Evolutionary conservation across 92 coral and sea anemone genomes (phyloP), one percentile per base, ranked within the genome.

Genomic region (Heteractis magnifica): DNA sequence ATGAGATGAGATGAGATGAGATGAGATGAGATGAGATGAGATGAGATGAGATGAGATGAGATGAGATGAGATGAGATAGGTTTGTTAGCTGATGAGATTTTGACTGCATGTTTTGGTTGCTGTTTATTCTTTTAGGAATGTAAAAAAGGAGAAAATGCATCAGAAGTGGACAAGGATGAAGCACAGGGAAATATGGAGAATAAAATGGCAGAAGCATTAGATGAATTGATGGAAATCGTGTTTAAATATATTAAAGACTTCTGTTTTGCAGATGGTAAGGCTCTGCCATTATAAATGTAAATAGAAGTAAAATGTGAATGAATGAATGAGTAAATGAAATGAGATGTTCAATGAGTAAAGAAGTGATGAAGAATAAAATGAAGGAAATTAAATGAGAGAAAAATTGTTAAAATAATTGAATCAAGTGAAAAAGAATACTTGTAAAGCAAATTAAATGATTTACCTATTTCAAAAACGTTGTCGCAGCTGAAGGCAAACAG

Each of bases 171-270:
- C 77, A 60, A 23, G 56, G 50, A 76, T 56, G 50, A 65, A 26
- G 81, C 83, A 44, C 79, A 49, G 14, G 72, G 58, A 34, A 48
- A 55, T n/a, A 80, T 89, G 89, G 89, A 83, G n/a, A 93, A 90
- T 81, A 95, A 92, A 87, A 89, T 94, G 98, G 99, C 93, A 5
- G 97, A 94, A 79, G 94, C 82, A 81, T 79, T 96, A 56, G 99
- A 96, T 74, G 71, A 86, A 71, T 87, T 96, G 9, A 94, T 96
- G 97, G 86, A 81, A 60, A 90, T 92, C 53, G 15, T 94, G 53
- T 91, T 92, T 52, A 81, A 75, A 1, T 87, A 89, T 58, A 81
- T 94, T 20, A 75, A 77, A 52, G 94, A 92, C 2, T 53, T 90
- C 41, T 94, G 98, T 84, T 84, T 83, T 77, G 76, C 87, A 23